Evolutionary conservation across 2,888 invertebrate genomes (phyloP).

Genomic region (Prenolepis imparis): DNA sequence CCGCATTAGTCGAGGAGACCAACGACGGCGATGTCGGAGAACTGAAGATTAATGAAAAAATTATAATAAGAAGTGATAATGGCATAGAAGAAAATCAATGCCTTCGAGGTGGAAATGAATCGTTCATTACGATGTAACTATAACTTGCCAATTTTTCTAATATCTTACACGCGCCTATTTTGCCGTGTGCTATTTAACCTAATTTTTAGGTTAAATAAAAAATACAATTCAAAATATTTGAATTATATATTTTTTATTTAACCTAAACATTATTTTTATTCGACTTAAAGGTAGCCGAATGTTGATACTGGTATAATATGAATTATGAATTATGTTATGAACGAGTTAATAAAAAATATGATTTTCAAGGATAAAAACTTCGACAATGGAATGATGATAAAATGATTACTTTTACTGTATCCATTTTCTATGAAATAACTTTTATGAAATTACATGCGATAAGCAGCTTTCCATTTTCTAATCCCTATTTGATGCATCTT

Average conservation of each 20-base stretch:
- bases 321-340: constrained; percentile 42
- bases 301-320: constrained; percentile 32
- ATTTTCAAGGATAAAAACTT: constrained; percentile 61
- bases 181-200: constrained; percentile 45
- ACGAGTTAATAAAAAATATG: constrained; percentile 50
- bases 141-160: constrained; percentile 50
- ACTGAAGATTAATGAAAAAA: constrained; percentile 31
- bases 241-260: constrained; percentile 56
- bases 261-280: background rate
- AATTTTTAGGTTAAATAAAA: too few relatives aligned
- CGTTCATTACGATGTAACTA: constrained; percentile 44
- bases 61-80: constrained; percentile 48
- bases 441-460: constrained; percentile 80
- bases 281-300: background rate
- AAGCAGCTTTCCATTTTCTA: constrained; percentile 68
- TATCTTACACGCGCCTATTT: constrained; percentile 42
- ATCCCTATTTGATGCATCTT: constrained; percentile 23
- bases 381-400: constrained; percentile 50
- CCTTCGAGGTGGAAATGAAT: constrained; percentile 69
- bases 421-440: constrained; percentile 79
- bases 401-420: constrained; percentile 67
- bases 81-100: constrained; percentile 61
- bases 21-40: constrained; percentile 71
- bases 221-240: constrained; percentile 64
- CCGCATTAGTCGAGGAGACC: constrained; percentile 74